phyloP scores from a whole-genome alignment of 2,888 invertebrate species.

The Dryomyza anilis region DNA sequence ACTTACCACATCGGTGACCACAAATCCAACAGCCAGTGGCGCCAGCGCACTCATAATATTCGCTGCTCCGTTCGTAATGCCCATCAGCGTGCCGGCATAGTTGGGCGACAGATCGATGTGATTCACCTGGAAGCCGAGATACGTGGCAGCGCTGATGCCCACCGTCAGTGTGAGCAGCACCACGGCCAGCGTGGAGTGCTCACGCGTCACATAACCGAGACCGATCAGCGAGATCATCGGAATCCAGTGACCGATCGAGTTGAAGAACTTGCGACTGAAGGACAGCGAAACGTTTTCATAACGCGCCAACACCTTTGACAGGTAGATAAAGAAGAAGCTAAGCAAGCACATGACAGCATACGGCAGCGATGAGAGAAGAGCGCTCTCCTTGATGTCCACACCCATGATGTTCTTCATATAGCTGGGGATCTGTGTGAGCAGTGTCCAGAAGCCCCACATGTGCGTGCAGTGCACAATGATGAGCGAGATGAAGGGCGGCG shows the following conservation, averaged over 20 bases:
- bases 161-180: constrained; percentile 73
- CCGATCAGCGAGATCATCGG: constrained; percentile 72
- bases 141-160: constrained; percentile 77
- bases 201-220: constrained; percentile 64
- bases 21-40: constrained; percentile 72
- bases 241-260: constrained; percentile 69
- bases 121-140: constrained; percentile 79
- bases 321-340: constrained; percentile 73
- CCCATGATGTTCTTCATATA: constrained; percentile 77
- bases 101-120: constrained; percentile 86
- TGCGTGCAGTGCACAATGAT: constrained; percentile 76
- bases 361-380: constrained; percentile 72
- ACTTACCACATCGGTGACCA: constrained; percentile 72
- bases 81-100: constrained; percentile 84
- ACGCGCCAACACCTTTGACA: constrained; percentile 65
- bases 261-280: constrained; percentile 64
- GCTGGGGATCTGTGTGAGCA: constrained; percentile 79
- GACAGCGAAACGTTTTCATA: constrained; percentile 51
- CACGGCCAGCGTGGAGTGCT: constrained; percentile 64
- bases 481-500: constrained; percentile 79
- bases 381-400: constrained; percentile 74
- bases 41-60: constrained; percentile 82
- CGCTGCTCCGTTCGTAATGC: constrained; percentile 78
- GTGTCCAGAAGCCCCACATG: constrained; percentile 80
- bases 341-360: constrained; percentile 75